These are phyloP conservation scores for Urosaurus nigricauda DNA, from an alignment of 2,797 vertebrate species.

Conservation along the genomic window DNA sequence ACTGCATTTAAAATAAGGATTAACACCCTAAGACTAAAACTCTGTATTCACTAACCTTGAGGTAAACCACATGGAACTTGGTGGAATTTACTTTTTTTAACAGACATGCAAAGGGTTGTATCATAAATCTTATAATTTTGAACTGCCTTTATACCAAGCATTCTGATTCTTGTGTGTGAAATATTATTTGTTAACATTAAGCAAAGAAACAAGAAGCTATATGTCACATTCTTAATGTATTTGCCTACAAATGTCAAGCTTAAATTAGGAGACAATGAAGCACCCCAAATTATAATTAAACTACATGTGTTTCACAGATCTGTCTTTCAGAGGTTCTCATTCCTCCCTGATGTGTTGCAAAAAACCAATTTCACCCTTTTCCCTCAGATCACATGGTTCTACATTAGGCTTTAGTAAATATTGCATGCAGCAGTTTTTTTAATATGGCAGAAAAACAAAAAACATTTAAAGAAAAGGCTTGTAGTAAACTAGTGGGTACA, in stretches of 20 bases:
- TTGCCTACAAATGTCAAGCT: background rate
- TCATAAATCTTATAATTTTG: slow-evolving; percentile 2
- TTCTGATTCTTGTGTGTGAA: slow-evolving; percentile 25
- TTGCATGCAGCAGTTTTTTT: slow-evolving; percentile 15
- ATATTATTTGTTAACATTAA: background rate
- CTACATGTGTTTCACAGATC: background rate
- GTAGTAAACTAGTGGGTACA: slow-evolving; percentile 1
- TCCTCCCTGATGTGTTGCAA: background rate
- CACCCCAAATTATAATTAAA: background rate
- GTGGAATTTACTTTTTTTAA: background rate
- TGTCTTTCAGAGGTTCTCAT: background rate
- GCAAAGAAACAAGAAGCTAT: background rate
- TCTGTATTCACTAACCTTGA: background rate
- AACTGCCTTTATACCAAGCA: slow-evolving; percentile 1
- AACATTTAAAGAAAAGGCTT: slow-evolving; percentile 1
- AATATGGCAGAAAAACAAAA: background rate
- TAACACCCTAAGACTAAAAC: background rate
- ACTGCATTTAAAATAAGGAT: background rate
- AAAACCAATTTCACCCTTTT: background rate
- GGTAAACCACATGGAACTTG: background rate
- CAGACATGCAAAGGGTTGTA: background rate
- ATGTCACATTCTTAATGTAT: slow-evolving; percentile 3
- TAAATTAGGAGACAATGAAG: background rate
- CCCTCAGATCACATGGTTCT: slow-evolving; percentile 27
- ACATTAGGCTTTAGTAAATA: slow-evolving; percentile 21